phyloP scores from a whole-genome alignment of 2,888 invertebrate species.

The Peribatodes rhomboidaria region DNA sequence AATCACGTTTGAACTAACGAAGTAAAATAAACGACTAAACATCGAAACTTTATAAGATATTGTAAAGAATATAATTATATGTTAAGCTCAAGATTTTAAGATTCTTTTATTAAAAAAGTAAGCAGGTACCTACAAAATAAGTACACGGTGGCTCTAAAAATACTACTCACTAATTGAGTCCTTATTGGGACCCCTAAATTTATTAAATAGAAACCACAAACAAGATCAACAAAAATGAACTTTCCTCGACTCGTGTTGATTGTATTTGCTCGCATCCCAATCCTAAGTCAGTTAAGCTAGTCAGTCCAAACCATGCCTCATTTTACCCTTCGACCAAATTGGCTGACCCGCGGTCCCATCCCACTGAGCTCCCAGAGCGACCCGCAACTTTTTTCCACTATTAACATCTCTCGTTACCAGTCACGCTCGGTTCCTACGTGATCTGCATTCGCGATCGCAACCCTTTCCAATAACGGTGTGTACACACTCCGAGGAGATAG shows the following conservation, averaged over 20 bases:
- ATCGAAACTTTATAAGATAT: too few relatives aligned
- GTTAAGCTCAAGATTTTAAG: not conserved
- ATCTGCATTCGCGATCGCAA: constrained; percentile 53
- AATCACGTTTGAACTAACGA: not conserved
- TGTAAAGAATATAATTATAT: too few relatives aligned
- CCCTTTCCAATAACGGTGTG: constrained; percentile 56
- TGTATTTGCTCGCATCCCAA: constrained; percentile 8
- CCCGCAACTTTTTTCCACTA: constrained; percentile 53
- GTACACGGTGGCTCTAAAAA: too few relatives aligned
- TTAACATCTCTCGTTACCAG: constrained; percentile 62
- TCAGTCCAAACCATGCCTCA: constrained; percentile 13
- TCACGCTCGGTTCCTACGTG: constrained; percentile 59
- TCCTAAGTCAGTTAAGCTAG: constrained; percentile 14
- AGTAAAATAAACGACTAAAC: too few relatives aligned
- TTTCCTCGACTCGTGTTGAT: not conserved
- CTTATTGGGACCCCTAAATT: too few relatives aligned
- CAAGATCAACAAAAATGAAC: constrained; percentile 2
- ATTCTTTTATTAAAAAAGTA: not conserved
- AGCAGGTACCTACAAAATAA: too few relatives aligned
- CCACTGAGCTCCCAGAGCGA: constrained; percentile 16
- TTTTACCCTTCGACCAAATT: constrained; percentile 22
- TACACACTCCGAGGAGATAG: constrained; percentile 41
- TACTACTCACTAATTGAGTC: too few relatives aligned
- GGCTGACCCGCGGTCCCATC: constrained; percentile 23
- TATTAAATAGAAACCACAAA: not conserved